Conservation (phyloP, 2,797 vertebrate genomes). For the Antrozous pallidus region DNA sequence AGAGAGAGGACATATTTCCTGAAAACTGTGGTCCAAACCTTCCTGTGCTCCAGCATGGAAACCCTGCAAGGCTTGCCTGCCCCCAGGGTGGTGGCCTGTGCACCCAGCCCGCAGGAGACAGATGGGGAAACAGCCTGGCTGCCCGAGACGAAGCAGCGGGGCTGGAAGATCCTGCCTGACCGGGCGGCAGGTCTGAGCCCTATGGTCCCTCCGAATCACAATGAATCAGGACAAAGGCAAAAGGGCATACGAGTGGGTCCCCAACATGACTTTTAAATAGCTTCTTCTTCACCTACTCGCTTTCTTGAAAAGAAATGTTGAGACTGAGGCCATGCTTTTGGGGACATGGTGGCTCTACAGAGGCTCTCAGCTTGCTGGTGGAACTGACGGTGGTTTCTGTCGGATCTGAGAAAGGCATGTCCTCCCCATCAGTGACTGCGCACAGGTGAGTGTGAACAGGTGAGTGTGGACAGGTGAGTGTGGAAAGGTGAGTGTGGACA, state of each 20-base stretch:
- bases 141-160: not conserved
- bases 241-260: not conserved
- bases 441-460: not conserved
- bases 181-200: not conserved
- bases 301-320: constrained; percentile 12
- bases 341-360: not conserved
- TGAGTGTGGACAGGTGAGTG: no score
- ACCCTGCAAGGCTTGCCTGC: not conserved
- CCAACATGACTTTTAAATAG: not conserved
- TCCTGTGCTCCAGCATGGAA: constrained; percentile 43
- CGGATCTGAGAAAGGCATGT: constrained; percentile 56
- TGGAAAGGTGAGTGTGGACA: no score
- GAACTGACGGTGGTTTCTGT: constrained; percentile 56
- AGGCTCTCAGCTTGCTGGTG: not conserved
- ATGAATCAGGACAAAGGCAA: not conserved
- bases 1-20: constrained; percentile 39
- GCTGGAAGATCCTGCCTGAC: not conserved
- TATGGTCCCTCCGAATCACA: not conserved
- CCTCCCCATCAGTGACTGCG: not conserved
- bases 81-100: not conserved
- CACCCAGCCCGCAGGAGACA: not conserved
- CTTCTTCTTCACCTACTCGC: not conserved
- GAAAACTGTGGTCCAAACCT: constrained; percentile 56
- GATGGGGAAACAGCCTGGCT: not conserved
- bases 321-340: not conserved